Evolutionary conservation across 2,888 invertebrate genomes (phyloP).

Genomic region (Margaritifera margaritifera): DNA sequence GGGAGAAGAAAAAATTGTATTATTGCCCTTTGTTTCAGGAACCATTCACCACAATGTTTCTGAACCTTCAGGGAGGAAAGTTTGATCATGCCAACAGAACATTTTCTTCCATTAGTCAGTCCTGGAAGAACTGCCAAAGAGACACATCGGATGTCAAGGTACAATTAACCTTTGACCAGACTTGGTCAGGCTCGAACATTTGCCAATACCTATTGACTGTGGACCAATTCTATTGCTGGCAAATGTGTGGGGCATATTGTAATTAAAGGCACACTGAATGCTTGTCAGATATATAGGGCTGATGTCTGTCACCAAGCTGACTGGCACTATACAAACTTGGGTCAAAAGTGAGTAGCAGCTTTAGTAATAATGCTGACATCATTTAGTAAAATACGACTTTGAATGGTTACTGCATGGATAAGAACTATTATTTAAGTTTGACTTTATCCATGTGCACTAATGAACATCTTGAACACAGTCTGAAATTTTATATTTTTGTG

Average conservation of each 20-base stretch:
- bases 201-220: neutral
- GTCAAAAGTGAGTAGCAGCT: too few species aligned
- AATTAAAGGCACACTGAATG: neutral
- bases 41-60: slow-evolving; percentile 99
- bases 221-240: neutral
- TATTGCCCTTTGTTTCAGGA: slow-evolving; percentile 79
- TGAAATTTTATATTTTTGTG: too few species aligned
- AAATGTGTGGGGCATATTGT: neutral
- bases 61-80: slow-evolving; percentile 97
- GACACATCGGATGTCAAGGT: slow-evolving; percentile 99
- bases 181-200: neutral
- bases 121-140: slow-evolving; percentile 99
- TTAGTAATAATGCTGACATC: too few species aligned
- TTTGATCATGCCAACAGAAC: slow-evolving; percentile 98
- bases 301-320: too few species aligned
- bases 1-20: neutral
- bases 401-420: too few species aligned
- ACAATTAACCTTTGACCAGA: slow-evolving; percentile 10
- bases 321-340: too few species aligned
- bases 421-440: too few species aligned
- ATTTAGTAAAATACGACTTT: too few species aligned
- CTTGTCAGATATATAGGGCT: too few species aligned
- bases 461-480: too few species aligned
- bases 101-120: slow-evolving; percentile 93
- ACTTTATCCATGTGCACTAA: too few species aligned